Base-by-base conservation (phyloP, 1,140 invertebrate genomes). In the Drosophila ironensis region DNA sequence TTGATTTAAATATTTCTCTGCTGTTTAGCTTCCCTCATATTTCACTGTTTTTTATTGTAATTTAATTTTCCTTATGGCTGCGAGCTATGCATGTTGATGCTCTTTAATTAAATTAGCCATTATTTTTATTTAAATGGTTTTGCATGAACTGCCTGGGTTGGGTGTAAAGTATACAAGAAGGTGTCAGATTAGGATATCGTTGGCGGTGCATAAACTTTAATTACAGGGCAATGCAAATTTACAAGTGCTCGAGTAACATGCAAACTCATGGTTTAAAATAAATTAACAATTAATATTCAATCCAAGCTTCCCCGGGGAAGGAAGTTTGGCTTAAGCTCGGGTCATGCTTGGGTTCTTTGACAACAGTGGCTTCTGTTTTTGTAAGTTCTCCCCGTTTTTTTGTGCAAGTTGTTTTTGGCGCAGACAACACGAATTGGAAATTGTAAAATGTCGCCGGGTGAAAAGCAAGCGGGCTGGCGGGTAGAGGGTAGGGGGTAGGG, bases 391-490 rank as follows among this genome's bases (percentile, higher is more conserved):
- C 40, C 30, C 1, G 2, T 50, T 28, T 37, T 17, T 37, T 9
- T 35, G 40, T 20, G 35, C 53, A 11, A 48, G 40, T 51, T 41
- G 51, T 28, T 17, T 59, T 71, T 67, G 47, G 54, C 33, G 60
- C 59, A 61, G 16, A 75, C 51, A 76, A 84, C 78, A 84, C 78
- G 78, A 82, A 78, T 82, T 73, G 60, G 74, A 84, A 82, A 84
- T 82, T 82, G 69, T 82, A 84, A 82, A 63, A 84, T 82, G 78
- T 82, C 78, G 78, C 73, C 60, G 63, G 59, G 66, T 42, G 67
- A 46, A 81, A 30, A 45, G 4, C 14, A 56, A 25, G 16, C 11
- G 47, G 52, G 12, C 25, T 33, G 20, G 45, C 40, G 46, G 42
- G 54, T 35, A 61, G 40, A 33, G 52, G 53, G 28, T 45, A 40